Conservation (phyloP, 2,113 vertebrate genomes). For the Eptesicus fuscus region DNA sequence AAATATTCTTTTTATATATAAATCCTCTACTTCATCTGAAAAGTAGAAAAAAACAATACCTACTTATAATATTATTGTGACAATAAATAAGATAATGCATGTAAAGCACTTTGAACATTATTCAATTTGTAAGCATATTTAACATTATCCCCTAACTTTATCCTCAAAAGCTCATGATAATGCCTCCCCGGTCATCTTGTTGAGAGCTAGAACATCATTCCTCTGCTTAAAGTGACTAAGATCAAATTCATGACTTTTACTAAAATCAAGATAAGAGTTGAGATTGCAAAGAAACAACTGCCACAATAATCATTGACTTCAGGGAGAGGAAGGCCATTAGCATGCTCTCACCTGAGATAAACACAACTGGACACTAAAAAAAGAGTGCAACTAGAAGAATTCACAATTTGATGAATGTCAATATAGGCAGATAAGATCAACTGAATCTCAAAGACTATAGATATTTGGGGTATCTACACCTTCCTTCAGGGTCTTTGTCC, state of each 20-base stretch:
- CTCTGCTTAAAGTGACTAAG: neutral
- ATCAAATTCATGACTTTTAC: neutral
- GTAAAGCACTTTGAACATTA: neutral
- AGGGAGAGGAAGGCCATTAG: neutral
- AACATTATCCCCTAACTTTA: neutral
- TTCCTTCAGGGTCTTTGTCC: neutral
- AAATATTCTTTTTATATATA: neutral
- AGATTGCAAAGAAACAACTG: neutral
- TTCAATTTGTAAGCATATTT: neutral
- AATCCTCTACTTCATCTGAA: neutral
- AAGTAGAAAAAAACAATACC: neutral
- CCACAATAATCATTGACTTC: neutral
- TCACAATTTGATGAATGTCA: neutral
- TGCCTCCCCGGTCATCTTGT: neutral
- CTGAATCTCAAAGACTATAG: neutral
- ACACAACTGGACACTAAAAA: neutral
- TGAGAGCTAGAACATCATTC: neutral
- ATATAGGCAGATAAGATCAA: neutral
- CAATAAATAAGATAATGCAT: neutral
- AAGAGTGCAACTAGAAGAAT: neutral
- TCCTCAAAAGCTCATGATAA: neutral
- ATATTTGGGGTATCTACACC: neutral
- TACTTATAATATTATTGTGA: neutral
- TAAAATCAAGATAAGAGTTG: neutral
- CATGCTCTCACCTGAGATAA: neutral